Evolutionary conservation across 2,888 invertebrate genomes (phyloP).

Genomic region (Philopedon plagiatum): DNA sequence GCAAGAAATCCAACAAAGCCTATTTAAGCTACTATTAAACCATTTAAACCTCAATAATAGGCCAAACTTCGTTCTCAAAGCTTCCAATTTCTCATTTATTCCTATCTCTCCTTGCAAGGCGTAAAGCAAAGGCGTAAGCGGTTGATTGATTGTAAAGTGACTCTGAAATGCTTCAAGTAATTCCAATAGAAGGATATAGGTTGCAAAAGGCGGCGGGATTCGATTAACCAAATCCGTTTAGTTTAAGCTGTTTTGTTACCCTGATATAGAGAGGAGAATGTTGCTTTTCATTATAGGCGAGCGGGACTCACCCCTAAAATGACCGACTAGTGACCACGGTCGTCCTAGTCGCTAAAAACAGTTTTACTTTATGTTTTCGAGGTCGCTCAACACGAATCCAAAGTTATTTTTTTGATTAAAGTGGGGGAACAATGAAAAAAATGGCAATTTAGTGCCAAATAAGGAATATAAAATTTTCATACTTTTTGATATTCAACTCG

Average conservation of each 20-base stretch:
- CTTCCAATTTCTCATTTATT: constrained; percentile 40
- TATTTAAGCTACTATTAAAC: constrained; percentile 18
- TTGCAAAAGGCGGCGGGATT: constrained; percentile 20
- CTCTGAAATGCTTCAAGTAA: constrained; percentile 35
- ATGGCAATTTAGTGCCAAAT: too few relatives aligned
- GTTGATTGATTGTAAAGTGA: constrained; percentile 46
- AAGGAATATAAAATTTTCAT: too few relatives aligned
- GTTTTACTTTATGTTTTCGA: too few relatives aligned
- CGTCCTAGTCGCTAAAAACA: too few relatives aligned
- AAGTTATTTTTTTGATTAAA: too few relatives aligned
- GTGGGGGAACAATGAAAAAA: too few relatives aligned
- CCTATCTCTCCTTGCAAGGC: constrained; percentile 45
- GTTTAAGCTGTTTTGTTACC: constrained; percentile 18
- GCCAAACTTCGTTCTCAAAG: constrained; percentile 18
- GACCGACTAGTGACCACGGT: too few relatives aligned
- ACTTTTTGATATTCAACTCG: too few relatives aligned
- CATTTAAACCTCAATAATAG: constrained; percentile 24
- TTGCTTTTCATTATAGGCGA: neutral
- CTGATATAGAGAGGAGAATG: neutral
- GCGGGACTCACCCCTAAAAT: too few relatives aligned
- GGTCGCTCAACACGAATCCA: too few relatives aligned
- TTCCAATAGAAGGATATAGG: constrained; percentile 24
- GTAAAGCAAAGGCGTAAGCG: constrained; percentile 39
- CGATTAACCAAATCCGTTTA: constrained; percentile 22
- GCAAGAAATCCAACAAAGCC: constrained; percentile 6